A percentile compares a stretch with the other conserved stretches of the same genome.
phyloP scores from a whole-genome alignment of 2,113 vertebrate species.

The Cephalopholis sonnerati region DNA sequence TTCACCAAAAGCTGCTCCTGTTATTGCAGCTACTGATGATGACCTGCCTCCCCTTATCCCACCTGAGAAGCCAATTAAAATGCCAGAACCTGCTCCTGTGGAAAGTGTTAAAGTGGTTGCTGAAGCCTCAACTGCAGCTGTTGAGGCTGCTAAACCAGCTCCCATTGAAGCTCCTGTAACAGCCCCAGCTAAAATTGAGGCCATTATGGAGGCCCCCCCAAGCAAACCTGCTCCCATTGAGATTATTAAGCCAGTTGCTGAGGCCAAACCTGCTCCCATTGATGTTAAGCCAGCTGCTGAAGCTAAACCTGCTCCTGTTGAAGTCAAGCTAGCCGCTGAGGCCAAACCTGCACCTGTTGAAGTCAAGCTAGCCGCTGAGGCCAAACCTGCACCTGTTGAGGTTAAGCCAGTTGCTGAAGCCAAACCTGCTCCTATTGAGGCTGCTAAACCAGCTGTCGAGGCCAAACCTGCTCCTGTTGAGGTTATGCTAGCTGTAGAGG shows the following conservation, averaged over 20 bases:
- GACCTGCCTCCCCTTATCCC: constrained; percentile 95
- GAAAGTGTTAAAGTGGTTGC: too few species aligned
- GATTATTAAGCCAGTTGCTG: background rate
- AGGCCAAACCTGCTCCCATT: constrained; percentile 1
- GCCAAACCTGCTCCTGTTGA: background rate
- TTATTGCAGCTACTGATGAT: constrained; percentile 80
- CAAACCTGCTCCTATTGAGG: constrained; percentile 5
- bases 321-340: background rate
- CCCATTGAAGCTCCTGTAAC: background rate
- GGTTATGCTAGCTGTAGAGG: background rate
- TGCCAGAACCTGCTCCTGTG: constrained; percentile 77
- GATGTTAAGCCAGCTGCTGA: background rate
- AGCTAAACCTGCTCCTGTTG: background rate
- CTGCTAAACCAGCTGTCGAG: background rate
- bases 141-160: background rate
- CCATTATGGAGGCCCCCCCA: background rate
- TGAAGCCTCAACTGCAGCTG: background rate
- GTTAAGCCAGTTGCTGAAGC: background rate
- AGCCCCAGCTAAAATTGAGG: background rate
- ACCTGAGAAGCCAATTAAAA: constrained; percentile 84
- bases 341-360: background rate
- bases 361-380: background rate
- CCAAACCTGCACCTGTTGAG: background rate
- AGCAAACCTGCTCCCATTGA: background rate
- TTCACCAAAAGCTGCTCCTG: constrained; percentile 59